These are phyloP conservation scores for Campopleginae sp. DNA, from an alignment of 2,888 invertebrate species.

Conservation along the genomic window DNA sequence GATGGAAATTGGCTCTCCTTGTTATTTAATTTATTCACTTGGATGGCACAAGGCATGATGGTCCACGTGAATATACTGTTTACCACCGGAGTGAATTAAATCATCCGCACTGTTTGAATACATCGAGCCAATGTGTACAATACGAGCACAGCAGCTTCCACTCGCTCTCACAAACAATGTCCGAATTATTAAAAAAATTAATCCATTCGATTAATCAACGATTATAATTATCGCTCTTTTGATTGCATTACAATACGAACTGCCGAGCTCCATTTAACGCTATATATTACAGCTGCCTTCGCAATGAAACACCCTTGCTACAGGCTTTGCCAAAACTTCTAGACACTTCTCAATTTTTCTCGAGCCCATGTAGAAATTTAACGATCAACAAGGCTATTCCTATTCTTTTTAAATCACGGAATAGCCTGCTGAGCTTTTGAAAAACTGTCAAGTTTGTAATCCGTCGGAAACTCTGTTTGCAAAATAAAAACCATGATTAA, in stretches of 20 bases:
- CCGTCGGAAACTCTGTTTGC: too few relatives aligned
- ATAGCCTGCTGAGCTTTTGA: too few relatives aligned
- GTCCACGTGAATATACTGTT: slow-evolving; percentile 46
- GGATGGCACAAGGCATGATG: slow-evolving; percentile 38
- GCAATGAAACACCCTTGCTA: slow-evolving; percentile 5
- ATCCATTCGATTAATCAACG: slow-evolving; percentile 42
- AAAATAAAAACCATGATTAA: too few relatives aligned
- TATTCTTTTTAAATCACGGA: too few relatives aligned
- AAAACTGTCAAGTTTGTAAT: too few relatives aligned
- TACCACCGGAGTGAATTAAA: slow-evolving; percentile 49
- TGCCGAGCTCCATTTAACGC: slow-evolving; percentile 48
- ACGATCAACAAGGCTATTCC: not conserved
- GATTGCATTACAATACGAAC: slow-evolving; percentile 56
- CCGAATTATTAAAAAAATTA: slow-evolving; percentile 55
- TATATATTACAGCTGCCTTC: slow-evolving; percentile 60
- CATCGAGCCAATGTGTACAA: not conserved
- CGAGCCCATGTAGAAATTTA: not conserved
- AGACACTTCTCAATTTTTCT: not conserved
- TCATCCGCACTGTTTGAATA: slow-evolving; percentile 45
- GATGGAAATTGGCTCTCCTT: slow-evolving; percentile 30
- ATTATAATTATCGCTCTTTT: slow-evolving; percentile 56
- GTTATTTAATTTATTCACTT: slow-evolving; percentile 59
- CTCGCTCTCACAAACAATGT: slow-evolving; percentile 29
- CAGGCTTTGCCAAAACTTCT: not conserved
- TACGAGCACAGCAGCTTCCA: slow-evolving; percentile 34